These are phyloP conservation scores for Pogonus chalceus DNA, from an alignment of 1,140 invertebrate species.

Conservation along the genomic window DNA sequence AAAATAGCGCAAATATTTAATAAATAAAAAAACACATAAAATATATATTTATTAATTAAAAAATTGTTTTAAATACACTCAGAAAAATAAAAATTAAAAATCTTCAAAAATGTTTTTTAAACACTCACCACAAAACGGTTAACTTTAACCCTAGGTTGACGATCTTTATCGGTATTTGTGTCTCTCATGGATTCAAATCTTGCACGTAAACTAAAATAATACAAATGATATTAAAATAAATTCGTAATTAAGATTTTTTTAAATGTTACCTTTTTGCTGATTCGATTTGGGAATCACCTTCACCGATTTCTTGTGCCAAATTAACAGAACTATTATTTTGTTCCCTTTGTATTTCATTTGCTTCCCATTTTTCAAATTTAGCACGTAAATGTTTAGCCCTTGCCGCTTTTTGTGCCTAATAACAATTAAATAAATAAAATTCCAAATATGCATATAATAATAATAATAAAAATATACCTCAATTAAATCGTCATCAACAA, in stretches of 20 bases:
- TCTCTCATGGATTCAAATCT: conserved; percentile 72
- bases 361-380: conserved; percentile 87
- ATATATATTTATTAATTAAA: too few relatives aligned
- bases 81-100: too few relatives aligned
- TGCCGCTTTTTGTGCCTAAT: conserved; percentile 66
- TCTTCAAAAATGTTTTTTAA: too few relatives aligned
- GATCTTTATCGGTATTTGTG: conserved; percentile 40
- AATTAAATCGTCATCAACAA: conserved; percentile 45
- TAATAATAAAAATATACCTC: conserved; percentile 11
- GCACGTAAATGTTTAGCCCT: conserved; percentile 77
- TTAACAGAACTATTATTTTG: conserved; percentile 29
- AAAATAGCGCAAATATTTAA: too few relatives aligned
- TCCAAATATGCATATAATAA: too few relatives aligned
- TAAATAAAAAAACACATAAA: too few relatives aligned
- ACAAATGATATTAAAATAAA: conserved; percentile 11
- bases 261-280: conserved; percentile 50
- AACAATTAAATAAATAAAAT: conserved; percentile 32
- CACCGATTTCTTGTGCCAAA: conserved; percentile 39
- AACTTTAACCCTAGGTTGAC: conserved; percentile 54
- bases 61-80: too few relatives aligned
- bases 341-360: conserved; percentile 51
- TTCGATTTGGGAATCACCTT: conserved; percentile 57
- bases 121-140: conserved; percentile 78
- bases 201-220: conserved; percentile 54
- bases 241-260: neutral